A percentile compares a stretch with the other conserved stretches of the same genome.
phyloP scores from a whole-genome alignment of 2,113 vertebrate genomes.

The Pantherophis guttatus region DNA sequence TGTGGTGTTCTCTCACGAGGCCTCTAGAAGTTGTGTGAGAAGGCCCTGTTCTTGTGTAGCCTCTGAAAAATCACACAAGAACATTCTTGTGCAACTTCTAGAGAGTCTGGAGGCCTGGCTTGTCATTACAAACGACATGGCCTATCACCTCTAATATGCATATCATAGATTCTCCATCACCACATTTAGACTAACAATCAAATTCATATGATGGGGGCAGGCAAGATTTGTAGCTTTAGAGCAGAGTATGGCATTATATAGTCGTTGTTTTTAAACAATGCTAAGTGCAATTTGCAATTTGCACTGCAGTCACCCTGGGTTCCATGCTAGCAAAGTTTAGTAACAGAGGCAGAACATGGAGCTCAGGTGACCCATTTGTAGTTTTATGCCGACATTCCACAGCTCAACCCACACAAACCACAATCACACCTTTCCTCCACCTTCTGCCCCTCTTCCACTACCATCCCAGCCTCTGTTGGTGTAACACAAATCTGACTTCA shows the following conservation, averaged over 20 bases:
- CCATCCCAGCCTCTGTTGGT: background rate
- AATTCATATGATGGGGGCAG: background rate
- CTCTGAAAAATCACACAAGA: too few species aligned
- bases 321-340: background rate
- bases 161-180: background rate
- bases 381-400: background rate
- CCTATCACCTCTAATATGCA: background rate
- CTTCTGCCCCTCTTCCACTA: background rate
- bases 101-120: background rate
- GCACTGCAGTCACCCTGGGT: background rate
- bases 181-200: background rate
- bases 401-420: background rate
- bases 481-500: background rate
- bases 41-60: too few species aligned
- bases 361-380: background rate
- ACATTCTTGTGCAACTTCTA: background rate
- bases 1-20: too few species aligned
- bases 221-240: background rate
- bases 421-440: background rate
- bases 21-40: too few species aligned
- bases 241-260: background rate
- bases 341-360: background rate
- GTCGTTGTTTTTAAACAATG: background rate
- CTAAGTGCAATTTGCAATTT: background rate
- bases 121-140: background rate